Base-by-base conservation (phyloP, 2,888 invertebrate genomes). In the Agriopis leucophaearia region DNA sequence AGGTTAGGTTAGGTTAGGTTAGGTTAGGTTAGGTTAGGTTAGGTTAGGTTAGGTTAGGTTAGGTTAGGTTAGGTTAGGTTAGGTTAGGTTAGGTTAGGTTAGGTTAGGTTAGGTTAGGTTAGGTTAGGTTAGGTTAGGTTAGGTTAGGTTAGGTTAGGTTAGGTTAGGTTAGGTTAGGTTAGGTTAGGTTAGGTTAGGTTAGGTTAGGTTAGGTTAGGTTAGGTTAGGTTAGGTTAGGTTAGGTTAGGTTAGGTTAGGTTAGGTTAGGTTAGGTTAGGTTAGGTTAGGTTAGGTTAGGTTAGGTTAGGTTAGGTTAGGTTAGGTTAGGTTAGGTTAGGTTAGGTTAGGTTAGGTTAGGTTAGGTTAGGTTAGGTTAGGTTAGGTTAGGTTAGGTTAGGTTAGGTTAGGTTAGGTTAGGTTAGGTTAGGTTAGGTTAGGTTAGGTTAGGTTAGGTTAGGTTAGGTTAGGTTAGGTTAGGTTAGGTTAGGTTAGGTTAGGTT, bases 51-150 rank as follows among this genome's bases (percentile, higher is more conserved):
- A 54, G 64, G 50, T 61, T 50, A 36, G 57, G 57, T 57, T 56
- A 42, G 64, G 56, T 45, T 45, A 45, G 47, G 63, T 58, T 58
- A 58, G 54, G 61, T 58, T 59, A 56, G 56, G 64, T 56, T 71
- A 72, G 71, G 74, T 72, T 72, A 71, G 71, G 74, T 72, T 72
- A 70, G 70, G 70, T 72, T 71, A 74, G 74, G 70, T 71, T 71
- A 71, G 71, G 71, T 73, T 70, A 73, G 71, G 70, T 73, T 73
- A 71, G 73, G 71, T 71, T 70, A 45, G 71, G 74, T 69, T 74
- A 45, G 67, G 72, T 68, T 72, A 68, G 68, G 72, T 70, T 73
- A 71, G 69, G 73, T 69, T 72, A 70, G 70, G 72, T 66, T 67
- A 71, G 68, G 71, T 70, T 70, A 70, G 70, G 70, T 70, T 70